A percentile compares a stretch with the other conserved stretches of the same genome.
phyloP scores from a whole-genome alignment of 2,888 invertebrate genomes.

The Tachina lurida region DNA sequence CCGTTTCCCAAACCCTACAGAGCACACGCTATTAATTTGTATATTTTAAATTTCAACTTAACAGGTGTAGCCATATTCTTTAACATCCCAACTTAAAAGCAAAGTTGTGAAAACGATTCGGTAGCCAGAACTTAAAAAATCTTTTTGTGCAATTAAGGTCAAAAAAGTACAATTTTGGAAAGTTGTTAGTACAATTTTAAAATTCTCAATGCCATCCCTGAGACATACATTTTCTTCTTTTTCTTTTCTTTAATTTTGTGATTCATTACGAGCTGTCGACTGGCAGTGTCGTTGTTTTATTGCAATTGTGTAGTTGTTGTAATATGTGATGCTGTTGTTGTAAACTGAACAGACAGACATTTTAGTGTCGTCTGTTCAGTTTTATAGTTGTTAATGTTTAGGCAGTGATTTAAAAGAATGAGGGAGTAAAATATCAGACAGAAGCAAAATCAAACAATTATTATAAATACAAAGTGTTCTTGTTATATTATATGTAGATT shows the following conservation, averaged over 20 bases:
- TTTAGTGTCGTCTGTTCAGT: conserved; percentile 31
- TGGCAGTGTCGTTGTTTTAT: conserved; percentile 30
- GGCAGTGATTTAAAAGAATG: conserved; percentile 15
- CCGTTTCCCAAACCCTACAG: too few relatives aligned
- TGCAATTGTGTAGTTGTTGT: conserved; percentile 37
- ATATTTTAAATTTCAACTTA: too few relatives aligned
- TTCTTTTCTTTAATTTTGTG: conserved; percentile 42
- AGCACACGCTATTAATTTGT: too few relatives aligned
- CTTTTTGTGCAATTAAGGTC: too few relatives aligned
- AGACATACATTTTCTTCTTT: not conserved
- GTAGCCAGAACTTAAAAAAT: too few relatives aligned
- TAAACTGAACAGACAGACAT: conserved; percentile 40
- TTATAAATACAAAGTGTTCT: not conserved
- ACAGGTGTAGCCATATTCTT: too few relatives aligned
- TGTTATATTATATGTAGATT: not conserved
- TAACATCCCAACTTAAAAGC: too few relatives aligned
- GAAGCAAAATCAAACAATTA: too few relatives aligned
- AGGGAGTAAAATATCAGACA: not conserved
- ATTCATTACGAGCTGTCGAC: conserved; percentile 54
- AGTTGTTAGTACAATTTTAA: too few relatives aligned
- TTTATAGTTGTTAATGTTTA: not conserved
- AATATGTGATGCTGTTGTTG: conserved; percentile 6
- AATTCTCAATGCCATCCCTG: too few relatives aligned
- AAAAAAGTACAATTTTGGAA: too few relatives aligned
- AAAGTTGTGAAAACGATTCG: too few relatives aligned